Evolutionary conservation across 2,888 invertebrate genomes (phyloP).

Genomic region (Plebejus anna): DNA sequence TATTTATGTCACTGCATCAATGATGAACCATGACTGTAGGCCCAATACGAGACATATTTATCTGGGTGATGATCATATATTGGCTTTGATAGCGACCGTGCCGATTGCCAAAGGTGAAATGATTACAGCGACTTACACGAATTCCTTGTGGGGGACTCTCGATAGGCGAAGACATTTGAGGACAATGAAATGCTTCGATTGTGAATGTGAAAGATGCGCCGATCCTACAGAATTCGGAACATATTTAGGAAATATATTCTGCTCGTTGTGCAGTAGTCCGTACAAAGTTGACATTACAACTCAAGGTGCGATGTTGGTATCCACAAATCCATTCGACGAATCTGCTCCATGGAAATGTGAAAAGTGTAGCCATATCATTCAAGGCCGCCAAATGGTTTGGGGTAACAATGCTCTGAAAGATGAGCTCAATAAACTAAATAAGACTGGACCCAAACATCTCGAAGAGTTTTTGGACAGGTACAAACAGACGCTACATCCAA

Average conservation of each 20-base stretch:
- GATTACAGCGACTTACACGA: slow-evolving; percentile 85
- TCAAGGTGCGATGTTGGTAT: slow-evolving; percentile 75
- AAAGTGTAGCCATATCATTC: slow-evolving; percentile 78
- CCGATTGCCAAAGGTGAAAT: slow-evolving; percentile 83
- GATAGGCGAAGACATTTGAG: slow-evolving; percentile 82
- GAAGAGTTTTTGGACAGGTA: slow-evolving; percentile 83
- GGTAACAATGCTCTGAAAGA: slow-evolving; percentile 82
- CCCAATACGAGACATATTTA: slow-evolving; percentile 86
- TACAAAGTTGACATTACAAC: slow-evolving; percentile 45
- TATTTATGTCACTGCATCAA: slow-evolving; percentile 82
- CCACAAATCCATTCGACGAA: slow-evolving; percentile 81
- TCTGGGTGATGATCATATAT: slow-evolving; percentile 77
- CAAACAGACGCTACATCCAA: slow-evolving; percentile 82
- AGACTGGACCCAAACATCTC: slow-evolving; percentile 72
- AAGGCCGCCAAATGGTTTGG: slow-evolving; percentile 80
- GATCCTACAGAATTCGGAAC: slow-evolving; percentile 86
- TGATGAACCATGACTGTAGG: slow-evolving; percentile 86
- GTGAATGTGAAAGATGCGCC: slow-evolving; percentile 82
- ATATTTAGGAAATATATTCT: slow-evolving; percentile 82
- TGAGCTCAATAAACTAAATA: slow-evolving; percentile 78
- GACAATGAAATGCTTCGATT: slow-evolving; percentile 84
- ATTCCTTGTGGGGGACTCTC: slow-evolving; percentile 84
- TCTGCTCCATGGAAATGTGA: slow-evolving; percentile 83
- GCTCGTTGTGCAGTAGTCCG: slow-evolving; percentile 80
- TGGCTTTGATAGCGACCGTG: slow-evolving; percentile 82